Conservation (phyloP, 2,888 invertebrate genomes). For the Cephalotes varians region DNA sequence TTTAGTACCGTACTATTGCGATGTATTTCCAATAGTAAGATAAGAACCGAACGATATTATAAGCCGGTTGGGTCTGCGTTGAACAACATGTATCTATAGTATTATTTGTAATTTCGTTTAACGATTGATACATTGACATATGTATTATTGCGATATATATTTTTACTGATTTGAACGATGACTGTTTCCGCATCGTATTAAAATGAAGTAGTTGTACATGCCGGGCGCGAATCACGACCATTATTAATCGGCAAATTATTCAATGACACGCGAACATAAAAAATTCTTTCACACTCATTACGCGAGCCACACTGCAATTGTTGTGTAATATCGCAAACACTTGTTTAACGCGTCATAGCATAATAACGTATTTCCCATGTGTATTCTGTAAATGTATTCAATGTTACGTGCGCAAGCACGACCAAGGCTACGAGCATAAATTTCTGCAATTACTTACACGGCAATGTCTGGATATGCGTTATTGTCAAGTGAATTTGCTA, state of each 20-base stretch:
- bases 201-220: not conserved
- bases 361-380: slow-evolving; percentile 19
- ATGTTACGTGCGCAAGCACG: slow-evolving; percentile 36
- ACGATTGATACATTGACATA: not conserved
- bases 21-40: slow-evolving; percentile 50
- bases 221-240: not conserved
- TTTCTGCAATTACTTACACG: slow-evolving; percentile 30
- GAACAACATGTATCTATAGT: slow-evolving; percentile 31
- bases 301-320: slow-evolving; percentile 1
- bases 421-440: not conserved
- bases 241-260: slow-evolving; percentile 32
- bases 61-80: slow-evolving; percentile 30
- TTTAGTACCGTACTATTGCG: slow-evolving; percentile 63
- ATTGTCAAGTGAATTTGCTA: slow-evolving; percentile 2
- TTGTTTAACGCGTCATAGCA: slow-evolving; percentile 39
- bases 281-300: slow-evolving; percentile 24
- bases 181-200: not conserved
- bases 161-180: slow-evolving; percentile 7
- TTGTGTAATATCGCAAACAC: slow-evolving; percentile 34
- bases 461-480: not conserved
- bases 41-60: slow-evolving; percentile 47
- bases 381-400: slow-evolving; percentile 44
- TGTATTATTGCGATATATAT: not conserved
- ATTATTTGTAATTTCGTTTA: slow-evolving; percentile 25
- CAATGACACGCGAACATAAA: slow-evolving; percentile 49